These are phyloP conservation scores for Chinchilla lanigera DNA, from an alignment of 2,113 vertebrate species.

Conservation along the genomic window DNA sequence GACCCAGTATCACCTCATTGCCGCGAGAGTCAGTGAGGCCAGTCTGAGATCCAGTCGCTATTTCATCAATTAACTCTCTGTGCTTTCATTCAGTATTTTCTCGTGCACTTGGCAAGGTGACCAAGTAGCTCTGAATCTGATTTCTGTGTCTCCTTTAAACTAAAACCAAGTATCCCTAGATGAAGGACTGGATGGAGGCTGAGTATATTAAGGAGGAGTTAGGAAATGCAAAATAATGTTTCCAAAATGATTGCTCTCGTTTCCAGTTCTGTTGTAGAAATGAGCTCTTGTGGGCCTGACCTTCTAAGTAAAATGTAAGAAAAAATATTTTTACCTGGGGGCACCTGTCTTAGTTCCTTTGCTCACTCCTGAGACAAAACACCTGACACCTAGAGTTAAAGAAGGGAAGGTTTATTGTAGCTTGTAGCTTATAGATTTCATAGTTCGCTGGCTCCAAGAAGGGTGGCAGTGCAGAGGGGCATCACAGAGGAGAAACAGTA, in stretches of 20 bases:
- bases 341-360: neutral
- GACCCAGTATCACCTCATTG: neutral
- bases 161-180: neutral
- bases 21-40: slow-evolving; percentile 23
- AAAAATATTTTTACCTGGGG: neutral
- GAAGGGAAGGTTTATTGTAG: neutral
- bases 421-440: neutral
- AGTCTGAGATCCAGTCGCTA: neutral
- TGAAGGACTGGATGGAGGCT: neutral
- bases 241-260: neutral
- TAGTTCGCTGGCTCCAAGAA: neutral
- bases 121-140: neutral
- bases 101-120: slow-evolving; percentile 3
- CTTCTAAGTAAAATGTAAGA: neutral
- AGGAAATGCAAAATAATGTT: slow-evolving; percentile 17
- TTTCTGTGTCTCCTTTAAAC: slow-evolving; percentile 47
- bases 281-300: neutral
- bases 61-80: slow-evolving; percentile 27
- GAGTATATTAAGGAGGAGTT: slow-evolving; percentile 22
- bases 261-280: neutral
- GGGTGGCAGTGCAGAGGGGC: neutral
- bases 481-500: neutral
- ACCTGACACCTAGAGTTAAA: neutral
- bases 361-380: neutral
- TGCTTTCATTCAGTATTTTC: slow-evolving; percentile 22